phyloP scores from a whole-genome alignment of 2,797 vertebrate species.

The Gymnothorax javanicus region DNA sequence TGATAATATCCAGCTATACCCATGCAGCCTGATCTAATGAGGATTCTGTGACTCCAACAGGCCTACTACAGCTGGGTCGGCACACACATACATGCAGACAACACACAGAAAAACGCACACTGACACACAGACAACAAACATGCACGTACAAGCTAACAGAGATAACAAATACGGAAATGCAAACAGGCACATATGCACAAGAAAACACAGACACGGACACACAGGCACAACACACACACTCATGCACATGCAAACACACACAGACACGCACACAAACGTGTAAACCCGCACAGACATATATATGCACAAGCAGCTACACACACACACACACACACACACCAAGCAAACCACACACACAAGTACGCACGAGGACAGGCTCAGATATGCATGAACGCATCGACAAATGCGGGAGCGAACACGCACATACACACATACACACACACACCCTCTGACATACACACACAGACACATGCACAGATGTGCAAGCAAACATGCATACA shows the following conservation, averaged over 20 bases:
- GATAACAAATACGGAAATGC: too few relatives aligned
- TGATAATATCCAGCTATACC: constrained; percentile 40
- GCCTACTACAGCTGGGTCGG: not conserved
- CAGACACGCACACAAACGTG: too few relatives aligned
- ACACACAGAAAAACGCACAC: too few relatives aligned
- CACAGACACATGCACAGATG: not conserved
- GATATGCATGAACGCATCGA: too few relatives aligned
- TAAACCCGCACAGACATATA: not conserved
- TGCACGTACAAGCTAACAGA: too few relatives aligned
- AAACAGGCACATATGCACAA: too few relatives aligned
- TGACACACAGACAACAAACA: too few relatives aligned
- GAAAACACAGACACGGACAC: too few relatives aligned
- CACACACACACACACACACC: not conserved
- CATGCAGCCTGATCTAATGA: constrained; percentile 16
- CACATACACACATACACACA: not conserved
- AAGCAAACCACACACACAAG: not conserved
- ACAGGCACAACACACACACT: too few relatives aligned
- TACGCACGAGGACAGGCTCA: not conserved
- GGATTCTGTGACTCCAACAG: not conserved
- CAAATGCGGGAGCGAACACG: not conserved
- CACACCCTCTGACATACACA: constrained; percentile 2
- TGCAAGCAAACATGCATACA: too few relatives aligned
- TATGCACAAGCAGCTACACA: not conserved
- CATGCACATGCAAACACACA: too few relatives aligned
- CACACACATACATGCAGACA: not conserved